These are phyloP conservation scores for Orchesellides sinensis DNA, from an alignment of 2,888 invertebrate species.

Conservation along the genomic window DNA sequence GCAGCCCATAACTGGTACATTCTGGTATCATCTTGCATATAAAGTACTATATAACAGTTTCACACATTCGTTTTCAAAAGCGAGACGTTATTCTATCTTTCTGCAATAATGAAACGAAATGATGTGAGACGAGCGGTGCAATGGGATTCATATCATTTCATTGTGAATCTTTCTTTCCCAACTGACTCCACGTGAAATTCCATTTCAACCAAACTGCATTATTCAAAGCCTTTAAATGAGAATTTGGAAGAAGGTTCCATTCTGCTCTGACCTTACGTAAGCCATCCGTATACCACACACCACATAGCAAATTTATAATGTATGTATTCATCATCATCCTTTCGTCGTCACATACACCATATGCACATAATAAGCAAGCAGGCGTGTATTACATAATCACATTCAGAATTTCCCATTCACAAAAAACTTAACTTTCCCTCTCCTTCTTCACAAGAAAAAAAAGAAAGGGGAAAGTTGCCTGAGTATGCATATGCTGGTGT, in stretches of 20 bases:
- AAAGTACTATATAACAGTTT: background rate
- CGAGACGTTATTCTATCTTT: constrained; percentile 13
- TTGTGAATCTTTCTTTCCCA: constrained; percentile 2
- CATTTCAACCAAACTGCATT: constrained; percentile 39
- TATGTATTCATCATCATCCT: constrained; percentile 32
- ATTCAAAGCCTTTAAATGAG: constrained; percentile 50
- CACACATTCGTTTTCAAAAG: background rate
- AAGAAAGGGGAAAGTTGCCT: constrained; percentile 25
- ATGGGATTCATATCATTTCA: constrained; percentile 38
- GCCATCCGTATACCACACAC: no score
- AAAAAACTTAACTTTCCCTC: constrained; percentile 26
- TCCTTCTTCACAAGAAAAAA: constrained; percentile 1
- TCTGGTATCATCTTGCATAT: constrained; percentile 1
- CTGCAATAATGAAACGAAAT: constrained; percentile 27
- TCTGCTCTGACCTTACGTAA: background rate
- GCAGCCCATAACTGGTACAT: background rate
- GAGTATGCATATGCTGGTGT: constrained; percentile 2
- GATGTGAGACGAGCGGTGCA: constrained; percentile 24
- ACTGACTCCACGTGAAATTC: background rate
- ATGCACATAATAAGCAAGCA: constrained; percentile 42
- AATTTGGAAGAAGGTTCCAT: constrained; percentile 15
- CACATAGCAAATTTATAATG: no score
- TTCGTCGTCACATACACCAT: no score
- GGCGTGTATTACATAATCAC: constrained; percentile 27
- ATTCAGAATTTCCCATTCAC: constrained; percentile 42